These are phyloP conservation scores for Lithobates pipiens DNA, from an alignment of 2,797 vertebrate genomes.

Conservation along the genomic window DNA sequence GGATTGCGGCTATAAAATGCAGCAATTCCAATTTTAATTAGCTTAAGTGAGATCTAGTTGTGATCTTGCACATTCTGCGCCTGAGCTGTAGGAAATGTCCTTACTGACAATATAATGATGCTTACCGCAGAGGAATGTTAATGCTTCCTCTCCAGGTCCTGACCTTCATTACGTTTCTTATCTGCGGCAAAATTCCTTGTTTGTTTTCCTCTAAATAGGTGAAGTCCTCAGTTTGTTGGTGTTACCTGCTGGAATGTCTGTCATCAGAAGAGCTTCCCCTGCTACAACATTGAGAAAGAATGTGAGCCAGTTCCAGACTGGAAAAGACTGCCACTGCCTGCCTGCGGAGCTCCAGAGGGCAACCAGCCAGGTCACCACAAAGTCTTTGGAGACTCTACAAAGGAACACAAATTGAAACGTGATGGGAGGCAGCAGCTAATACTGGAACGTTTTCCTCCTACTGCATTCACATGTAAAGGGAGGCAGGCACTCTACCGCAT, in stretches of 20 bases:
- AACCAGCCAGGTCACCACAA: not conserved
- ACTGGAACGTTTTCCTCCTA: not conserved
- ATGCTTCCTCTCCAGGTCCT: not conserved
- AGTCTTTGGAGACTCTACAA: not conserved
- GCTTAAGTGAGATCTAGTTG: not conserved
- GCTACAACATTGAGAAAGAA: constrained; percentile 7
- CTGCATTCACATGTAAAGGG: not conserved
- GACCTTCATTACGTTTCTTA: constrained; percentile 32
- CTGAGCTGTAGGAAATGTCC: not conserved
- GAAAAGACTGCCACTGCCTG: constrained; percentile 7
- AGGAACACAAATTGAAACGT: not conserved
- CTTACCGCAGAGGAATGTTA: not conserved
- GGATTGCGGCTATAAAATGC: too few species aligned
- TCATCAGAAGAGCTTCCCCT: not conserved
- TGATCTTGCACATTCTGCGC: not conserved
- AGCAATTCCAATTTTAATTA: too few species aligned
- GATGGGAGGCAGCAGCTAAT: not conserved
- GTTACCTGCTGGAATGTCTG: not conserved
- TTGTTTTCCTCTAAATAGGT: constrained; percentile 30
- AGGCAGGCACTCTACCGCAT: not conserved
- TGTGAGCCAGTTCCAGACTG: constrained; percentile 3
- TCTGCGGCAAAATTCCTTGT: constrained; percentile 8
- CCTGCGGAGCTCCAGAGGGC: not conserved
- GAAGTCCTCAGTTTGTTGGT: constrained; percentile 16
- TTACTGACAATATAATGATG: constrained; percentile 29